Evolutionary conservation across 2,888 invertebrate genomes (phyloP).

Genomic region (Stenotaenia linearis): DNA sequence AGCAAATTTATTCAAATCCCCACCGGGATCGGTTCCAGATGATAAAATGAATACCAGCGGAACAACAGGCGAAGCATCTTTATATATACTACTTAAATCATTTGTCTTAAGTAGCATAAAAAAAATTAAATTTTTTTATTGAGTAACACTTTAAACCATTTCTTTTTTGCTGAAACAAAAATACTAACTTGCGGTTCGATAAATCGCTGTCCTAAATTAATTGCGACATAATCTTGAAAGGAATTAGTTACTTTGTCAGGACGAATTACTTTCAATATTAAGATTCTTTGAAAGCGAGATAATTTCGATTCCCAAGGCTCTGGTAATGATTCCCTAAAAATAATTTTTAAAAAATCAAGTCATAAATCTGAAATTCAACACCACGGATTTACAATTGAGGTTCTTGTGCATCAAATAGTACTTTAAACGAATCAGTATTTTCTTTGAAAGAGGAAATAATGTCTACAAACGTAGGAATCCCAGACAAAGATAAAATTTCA

Average conservation of each 20-base stretch:
- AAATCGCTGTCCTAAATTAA: slow-evolving; percentile 48
- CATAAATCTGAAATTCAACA: neutral
- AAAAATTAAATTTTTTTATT: neutral
- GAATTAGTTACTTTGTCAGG: slow-evolving; percentile 46
- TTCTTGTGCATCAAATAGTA: slow-evolving; percentile 18
- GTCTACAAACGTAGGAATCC: slow-evolving; percentile 43
- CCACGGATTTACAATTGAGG: slow-evolving; percentile 16
- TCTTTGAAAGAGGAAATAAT: slow-evolving; percentile 56
- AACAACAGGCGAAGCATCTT: slow-evolving; percentile 49
- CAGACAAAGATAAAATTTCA: slow-evolving; percentile 46
- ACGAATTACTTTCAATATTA: slow-evolving; percentile 47
- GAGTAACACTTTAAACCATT: neutral
- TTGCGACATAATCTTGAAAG: slow-evolving; percentile 52
- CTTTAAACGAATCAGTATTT: slow-evolving; percentile 40
- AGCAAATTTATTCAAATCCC: slow-evolving; percentile 36
- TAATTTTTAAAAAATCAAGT: neutral
- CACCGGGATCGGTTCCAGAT: slow-evolving; percentile 50
- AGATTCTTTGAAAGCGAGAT: slow-evolving; percentile 47
- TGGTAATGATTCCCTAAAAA: slow-evolving; percentile 41
- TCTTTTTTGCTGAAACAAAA: too few species aligned
- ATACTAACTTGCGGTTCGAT: slow-evolving; percentile 47
- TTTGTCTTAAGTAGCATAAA: slow-evolving; percentile 41
- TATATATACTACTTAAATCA: slow-evolving; percentile 48
- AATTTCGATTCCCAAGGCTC: slow-evolving; percentile 45
- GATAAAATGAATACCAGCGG: slow-evolving; percentile 51